Base-by-base conservation (phyloP, 2,797 vertebrate genomes). In the Semotilus atromaculatus region DNA sequence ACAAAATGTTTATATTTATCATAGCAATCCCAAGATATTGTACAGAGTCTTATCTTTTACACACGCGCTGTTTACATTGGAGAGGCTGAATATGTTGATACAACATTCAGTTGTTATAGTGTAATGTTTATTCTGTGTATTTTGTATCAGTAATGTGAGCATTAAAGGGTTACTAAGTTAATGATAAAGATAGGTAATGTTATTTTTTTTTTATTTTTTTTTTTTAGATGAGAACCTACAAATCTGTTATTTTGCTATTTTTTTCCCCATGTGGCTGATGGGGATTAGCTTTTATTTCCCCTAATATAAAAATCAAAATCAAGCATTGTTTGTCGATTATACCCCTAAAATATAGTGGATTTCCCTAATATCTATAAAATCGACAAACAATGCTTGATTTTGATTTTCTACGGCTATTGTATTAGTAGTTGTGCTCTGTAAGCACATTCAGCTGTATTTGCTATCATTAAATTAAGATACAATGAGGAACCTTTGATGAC, bases 21-120 rank as follows among this genome's bases (percentile, higher is more conserved):
- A 48, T 72, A 90, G 87, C 82, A 93, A 94, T 93, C 92, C 92
- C 89, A 53, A 2, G 1, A 72, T 67, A 93, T 90, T 92, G 93
- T 92, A 84, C 83, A 90, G 40, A 40, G 71, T 70, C 75, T 84
- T 64, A n/a, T 68, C 74, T 88, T 72, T 88, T 80, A 88, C 38
- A 53, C 43, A 45, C 1, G 3, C 14, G 43, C 9, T 86, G 85
- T 81, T 80, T 83, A 34, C 77, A 34, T 74, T 71, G 71, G 7
- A 70, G 74, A 70, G 11, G 85, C 87, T 89, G 72, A 51, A 86
- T 60, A 26, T 91, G 89, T 83, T 55, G 6, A 26, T 77, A 18
- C 16, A 40, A 29, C 7, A 26, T 53, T 62, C 23, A 18, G 21
- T 38, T 34, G 4, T 76, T 36, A n/a, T 5, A 60, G 3, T 40